A percentile compares a stretch with the other conserved stretches of the same genome.
These are phyloP conservation scores for Fulmarus glacialis DNA, from an alignment of 2,113 vertebrate genomes.

Conservation along the genomic window DNA sequence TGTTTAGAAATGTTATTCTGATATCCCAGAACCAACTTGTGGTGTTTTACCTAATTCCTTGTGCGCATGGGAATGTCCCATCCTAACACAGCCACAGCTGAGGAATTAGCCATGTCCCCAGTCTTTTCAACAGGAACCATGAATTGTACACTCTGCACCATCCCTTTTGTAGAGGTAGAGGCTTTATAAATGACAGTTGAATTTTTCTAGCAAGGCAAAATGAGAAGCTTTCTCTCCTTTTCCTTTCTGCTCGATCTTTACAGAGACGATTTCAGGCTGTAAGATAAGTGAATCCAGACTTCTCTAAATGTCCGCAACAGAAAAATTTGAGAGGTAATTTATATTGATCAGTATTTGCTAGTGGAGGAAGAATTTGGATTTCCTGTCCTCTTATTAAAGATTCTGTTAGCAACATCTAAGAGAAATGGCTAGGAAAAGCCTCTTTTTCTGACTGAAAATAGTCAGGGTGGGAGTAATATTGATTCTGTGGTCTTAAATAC, in stretches of 20 bases:
- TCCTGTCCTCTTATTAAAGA: background rate
- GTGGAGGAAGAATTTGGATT: slow-evolving; percentile 15
- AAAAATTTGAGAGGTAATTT: slow-evolving; percentile 22
- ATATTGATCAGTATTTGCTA: slow-evolving; percentile 9
- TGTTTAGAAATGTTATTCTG: background rate
- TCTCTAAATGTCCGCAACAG: background rate
- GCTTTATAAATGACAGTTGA: background rate
- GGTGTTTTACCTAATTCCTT: background rate
- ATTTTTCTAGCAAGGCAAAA: background rate
- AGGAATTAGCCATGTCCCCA: background rate
- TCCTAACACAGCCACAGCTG: background rate
- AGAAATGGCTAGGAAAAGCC: background rate
- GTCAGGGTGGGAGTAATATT: background rate
- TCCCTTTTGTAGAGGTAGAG: background rate
- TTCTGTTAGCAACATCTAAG: background rate
- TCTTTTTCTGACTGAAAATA: background rate
- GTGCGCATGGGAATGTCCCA: background rate
- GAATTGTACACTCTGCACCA: background rate
- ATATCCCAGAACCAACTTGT: background rate
- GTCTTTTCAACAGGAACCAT: background rate
- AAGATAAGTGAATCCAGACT: background rate
- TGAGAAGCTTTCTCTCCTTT: background rate
- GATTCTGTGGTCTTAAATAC: slow-evolving; percentile 5
- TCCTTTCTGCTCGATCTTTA: background rate
- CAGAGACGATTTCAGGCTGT: background rate